These are phyloP conservation scores for Drosophila repletoides DNA, from an alignment of 1,140 invertebrate species.

Conservation along the genomic window DNA sequence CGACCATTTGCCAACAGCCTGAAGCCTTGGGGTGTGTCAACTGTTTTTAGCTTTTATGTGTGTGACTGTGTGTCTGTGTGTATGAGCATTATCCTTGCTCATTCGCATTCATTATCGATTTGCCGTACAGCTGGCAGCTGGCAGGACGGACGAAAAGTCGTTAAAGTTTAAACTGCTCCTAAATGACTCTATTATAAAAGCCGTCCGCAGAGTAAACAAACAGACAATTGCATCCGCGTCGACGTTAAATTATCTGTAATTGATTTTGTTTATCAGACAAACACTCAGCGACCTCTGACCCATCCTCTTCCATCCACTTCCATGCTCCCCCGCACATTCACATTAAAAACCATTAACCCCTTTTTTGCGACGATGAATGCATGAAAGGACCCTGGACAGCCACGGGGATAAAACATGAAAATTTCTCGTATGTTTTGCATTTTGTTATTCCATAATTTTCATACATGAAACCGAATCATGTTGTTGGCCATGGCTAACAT, in stretches of 20 bases:
- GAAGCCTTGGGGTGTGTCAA: constrained; percentile 22
- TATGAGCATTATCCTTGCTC: constrained; percentile 25
- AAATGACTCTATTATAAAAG: constrained; percentile 74
- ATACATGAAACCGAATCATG: constrained; percentile 22
- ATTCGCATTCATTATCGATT: constrained; percentile 70
- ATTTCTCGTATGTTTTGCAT: constrained; percentile 43
- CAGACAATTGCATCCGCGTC: constrained; percentile 37
- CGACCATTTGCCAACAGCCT: neutral
- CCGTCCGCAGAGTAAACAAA: constrained; percentile 35
- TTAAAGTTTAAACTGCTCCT: constrained; percentile 69
- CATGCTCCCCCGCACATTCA: neutral
- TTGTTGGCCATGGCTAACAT: constrained; percentile 13
- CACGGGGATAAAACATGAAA: constrained; percentile 40
- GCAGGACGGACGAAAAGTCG: constrained; percentile 32
- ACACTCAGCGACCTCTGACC: neutral
- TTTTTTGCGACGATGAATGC: constrained; percentile 35
- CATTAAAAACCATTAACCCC: constrained; percentile 13
- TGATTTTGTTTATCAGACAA: constrained; percentile 72
- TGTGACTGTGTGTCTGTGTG: constrained; percentile 37
- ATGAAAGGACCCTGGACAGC: constrained; percentile 10
- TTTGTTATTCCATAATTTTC: constrained; percentile 59
- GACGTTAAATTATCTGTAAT: constrained; percentile 75
- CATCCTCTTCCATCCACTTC: neutral
- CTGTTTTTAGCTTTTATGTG: constrained; percentile 19
- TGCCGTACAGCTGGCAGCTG: constrained; percentile 30